Evolutionary conservation across 2,888 invertebrate species (phyloP).

Genomic region (Mycogona germanica): DNA sequence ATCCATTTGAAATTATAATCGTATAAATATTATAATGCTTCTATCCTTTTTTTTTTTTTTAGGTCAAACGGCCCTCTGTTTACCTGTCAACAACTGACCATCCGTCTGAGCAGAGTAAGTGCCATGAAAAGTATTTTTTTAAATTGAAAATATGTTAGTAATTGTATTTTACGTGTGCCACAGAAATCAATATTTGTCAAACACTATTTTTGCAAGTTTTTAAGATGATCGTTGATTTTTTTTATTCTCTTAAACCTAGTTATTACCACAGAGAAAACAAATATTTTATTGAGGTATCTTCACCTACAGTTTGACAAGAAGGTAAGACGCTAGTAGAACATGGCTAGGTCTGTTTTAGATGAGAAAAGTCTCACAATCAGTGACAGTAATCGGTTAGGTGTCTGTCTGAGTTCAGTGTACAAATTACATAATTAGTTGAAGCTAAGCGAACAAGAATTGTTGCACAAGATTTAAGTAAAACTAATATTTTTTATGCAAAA

Average conservation of each 20-base stretch:
- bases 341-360: no score
- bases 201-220: conserved; percentile 24
- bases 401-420: no score
- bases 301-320: conserved; percentile 95
- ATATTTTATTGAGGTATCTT: conserved; percentile 80
- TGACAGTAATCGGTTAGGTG: no score
- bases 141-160: no score
- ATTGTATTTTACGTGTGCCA: no score
- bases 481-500: no score
- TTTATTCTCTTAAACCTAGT: conserved; percentile 45
- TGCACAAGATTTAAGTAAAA: no score
- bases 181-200: no score
- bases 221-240: conserved; percentile 22
- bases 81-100: conserved; percentile 87
- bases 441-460: no score
- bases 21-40: not conserved
- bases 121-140: no score
- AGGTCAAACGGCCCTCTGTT: conserved; percentile 71
- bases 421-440: no score
- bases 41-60: conserved; percentile 20
- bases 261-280: conserved; percentile 91
- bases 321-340: conserved; percentile 36
- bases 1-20: not conserved
- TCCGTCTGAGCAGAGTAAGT: conserved; percentile 85
- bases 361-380: no score